Evolutionary conservation across 2,113 vertebrate genomes (phyloP).

Genomic region (Percopsis transmontana): DNA sequence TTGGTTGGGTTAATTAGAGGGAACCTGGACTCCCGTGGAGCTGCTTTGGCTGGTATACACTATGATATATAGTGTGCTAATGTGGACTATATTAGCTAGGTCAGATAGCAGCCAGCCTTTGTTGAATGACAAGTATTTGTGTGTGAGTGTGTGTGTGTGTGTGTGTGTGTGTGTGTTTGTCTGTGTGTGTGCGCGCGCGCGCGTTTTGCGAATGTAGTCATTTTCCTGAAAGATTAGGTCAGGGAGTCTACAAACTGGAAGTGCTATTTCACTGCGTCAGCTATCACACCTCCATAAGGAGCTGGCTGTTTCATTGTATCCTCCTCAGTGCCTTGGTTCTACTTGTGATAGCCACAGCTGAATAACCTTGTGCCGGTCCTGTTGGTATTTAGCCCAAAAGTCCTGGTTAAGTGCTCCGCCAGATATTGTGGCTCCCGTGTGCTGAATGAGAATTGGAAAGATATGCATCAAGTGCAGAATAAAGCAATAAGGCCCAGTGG

Average conservation of each 20-base stretch:
- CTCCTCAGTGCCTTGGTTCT: conserved; percentile 9
- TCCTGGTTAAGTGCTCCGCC: conserved; percentile 39
- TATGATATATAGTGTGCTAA: conserved; percentile 45
- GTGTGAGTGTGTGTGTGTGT: neutral
- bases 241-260: neutral
- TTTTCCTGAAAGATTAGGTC: too few species aligned
- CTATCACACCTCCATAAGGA: neutral
- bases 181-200: too few species aligned
- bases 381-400: conserved; percentile 17
- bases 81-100: conserved; percentile 20
- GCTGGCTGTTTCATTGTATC: conserved; percentile 1
- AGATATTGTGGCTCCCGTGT: conserved; percentile 35
- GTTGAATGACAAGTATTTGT: conserved; percentile 22
- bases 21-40: conserved; percentile 42
- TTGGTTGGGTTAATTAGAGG: conserved; percentile 63
- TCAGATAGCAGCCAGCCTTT: conserved; percentile 18
- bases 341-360: neutral
- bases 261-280: conserved; percentile 25
- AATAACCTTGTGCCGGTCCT: conserved; percentile 16
- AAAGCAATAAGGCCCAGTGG: conserved; percentile 55
- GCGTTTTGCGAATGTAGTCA: too few species aligned
- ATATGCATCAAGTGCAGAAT: conserved; percentile 54
- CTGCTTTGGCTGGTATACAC: neutral
- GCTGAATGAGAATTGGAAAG: conserved; percentile 41
- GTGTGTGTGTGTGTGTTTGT: neutral